Evolutionary conservation across 2,113 vertebrate species (phyloP).

Genomic region (Elephas maximus): DNA sequence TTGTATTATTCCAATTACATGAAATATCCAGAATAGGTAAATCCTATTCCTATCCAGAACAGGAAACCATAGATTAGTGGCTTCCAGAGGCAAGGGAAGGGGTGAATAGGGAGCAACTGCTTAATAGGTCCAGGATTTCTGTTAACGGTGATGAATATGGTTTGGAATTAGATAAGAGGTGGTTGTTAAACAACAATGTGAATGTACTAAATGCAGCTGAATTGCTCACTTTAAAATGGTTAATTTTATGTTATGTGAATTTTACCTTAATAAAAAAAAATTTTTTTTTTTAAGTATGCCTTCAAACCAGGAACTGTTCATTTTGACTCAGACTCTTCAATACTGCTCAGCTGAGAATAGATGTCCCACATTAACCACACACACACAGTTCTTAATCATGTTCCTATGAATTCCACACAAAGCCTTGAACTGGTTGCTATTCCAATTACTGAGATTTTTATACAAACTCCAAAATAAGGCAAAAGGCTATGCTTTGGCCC

Average conservation of each 20-base stretch:
- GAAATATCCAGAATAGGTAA: neutral
- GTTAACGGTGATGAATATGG: neutral
- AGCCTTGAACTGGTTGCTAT: constrained; percentile 27
- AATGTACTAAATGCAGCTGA: neutral
- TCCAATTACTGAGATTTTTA: constrained; percentile 63
- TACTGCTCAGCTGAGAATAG: neutral
- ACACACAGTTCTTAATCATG: neutral
- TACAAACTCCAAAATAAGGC: constrained; percentile 55
- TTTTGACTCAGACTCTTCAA: constrained; percentile 51
- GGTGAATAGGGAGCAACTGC: neutral
- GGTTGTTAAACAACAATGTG: neutral
- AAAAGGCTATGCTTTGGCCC: constrained; percentile 40
- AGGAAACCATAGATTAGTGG: neutral
- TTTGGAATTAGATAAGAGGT: neutral
- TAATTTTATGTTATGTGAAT: neutral
- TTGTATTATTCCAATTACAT: neutral
- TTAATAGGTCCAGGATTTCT: neutral
- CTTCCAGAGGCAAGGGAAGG: neutral
- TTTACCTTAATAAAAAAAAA: neutral
- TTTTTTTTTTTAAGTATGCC: neutral
- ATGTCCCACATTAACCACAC: neutral
- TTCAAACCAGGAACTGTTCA: constrained; percentile 20
- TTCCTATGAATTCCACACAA: constrained; percentile 17
- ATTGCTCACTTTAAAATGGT: neutral
- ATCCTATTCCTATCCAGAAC: neutral